Conservation (phyloP, 2,797 vertebrate genomes). For the Danio jaintianensis region DNA sequence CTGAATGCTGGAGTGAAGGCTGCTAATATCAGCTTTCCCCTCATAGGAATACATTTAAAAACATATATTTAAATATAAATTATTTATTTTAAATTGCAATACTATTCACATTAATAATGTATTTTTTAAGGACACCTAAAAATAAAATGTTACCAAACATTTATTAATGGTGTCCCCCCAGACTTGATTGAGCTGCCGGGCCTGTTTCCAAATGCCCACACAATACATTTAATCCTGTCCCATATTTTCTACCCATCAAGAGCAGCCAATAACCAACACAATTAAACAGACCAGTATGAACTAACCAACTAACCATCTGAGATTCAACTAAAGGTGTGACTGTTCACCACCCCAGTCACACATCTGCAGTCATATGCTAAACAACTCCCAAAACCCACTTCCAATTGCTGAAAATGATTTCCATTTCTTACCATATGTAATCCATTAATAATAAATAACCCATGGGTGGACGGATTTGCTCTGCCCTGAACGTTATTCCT, state of each 20-base stretch:
- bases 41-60: background rate
- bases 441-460: constrained; percentile 21
- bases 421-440: background rate
- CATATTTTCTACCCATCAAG: background rate
- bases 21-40: background rate
- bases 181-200: background rate
- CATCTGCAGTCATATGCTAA: background rate
- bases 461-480: background rate
- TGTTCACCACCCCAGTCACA: background rate
- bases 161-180: background rate
- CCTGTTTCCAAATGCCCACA: background rate
- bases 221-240: background rate
- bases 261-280: background rate
- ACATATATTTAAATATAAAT: background rate
- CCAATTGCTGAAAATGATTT: no score
- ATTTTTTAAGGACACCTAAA: background rate
- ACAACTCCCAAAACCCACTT: background rate
- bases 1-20: background rate
- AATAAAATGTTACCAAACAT: no score
- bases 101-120: background rate
- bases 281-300: background rate
- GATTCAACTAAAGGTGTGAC: background rate
- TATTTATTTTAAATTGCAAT: background rate
- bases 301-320: background rate
- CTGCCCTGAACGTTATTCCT: constrained; percentile 3